Percentiles rank a stretch among this genome's conserved stretches.
Conservation (phyloP, 2,113 vertebrate genomes). For the Axis porcinus region DNA sequence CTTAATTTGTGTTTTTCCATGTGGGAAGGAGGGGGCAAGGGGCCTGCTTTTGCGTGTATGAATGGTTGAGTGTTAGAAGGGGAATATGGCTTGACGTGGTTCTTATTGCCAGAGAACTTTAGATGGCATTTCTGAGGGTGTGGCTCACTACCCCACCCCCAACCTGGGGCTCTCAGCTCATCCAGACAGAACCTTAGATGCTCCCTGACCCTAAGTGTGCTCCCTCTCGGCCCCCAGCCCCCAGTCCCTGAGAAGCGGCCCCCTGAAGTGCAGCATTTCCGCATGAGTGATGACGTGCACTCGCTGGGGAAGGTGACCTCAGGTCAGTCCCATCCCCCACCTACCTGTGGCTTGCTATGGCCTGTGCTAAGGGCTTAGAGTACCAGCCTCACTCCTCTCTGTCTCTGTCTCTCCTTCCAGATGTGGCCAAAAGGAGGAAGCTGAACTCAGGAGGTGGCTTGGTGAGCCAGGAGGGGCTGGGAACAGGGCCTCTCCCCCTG, state of each 20-base stretch:
- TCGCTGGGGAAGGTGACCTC: slow-evolving; percentile 55
- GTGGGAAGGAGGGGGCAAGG: not conserved
- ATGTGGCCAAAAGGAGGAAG: slow-evolving; percentile 68
- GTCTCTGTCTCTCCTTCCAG: slow-evolving; percentile 38
- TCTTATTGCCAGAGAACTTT: not conserved
- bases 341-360: not conserved
- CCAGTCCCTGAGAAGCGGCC: slow-evolving; percentile 73
- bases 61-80: not conserved
- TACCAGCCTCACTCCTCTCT: not conserved
- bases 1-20: not conserved
- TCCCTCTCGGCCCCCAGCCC: slow-evolving; percentile 30
- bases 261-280: slow-evolving; percentile 73
- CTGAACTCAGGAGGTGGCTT: slow-evolving; percentile 43
- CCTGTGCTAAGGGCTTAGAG: not conserved
- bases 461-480: slow-evolving; percentile 47
- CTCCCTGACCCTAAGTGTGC: not conserved
- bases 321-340: slow-evolving; percentile 41
- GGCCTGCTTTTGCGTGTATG: not conserved
- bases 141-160: not conserved
- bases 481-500: not conserved
- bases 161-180: not conserved
- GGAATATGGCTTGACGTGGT: not conserved
- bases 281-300: slow-evolving; percentile 69
- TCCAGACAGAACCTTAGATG: not conserved
- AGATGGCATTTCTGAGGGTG: not conserved